These are phyloP conservation scores for Lophura nycthemera DNA, from an alignment of 2,113 vertebrate genomes.

Conservation along the genomic window DNA sequence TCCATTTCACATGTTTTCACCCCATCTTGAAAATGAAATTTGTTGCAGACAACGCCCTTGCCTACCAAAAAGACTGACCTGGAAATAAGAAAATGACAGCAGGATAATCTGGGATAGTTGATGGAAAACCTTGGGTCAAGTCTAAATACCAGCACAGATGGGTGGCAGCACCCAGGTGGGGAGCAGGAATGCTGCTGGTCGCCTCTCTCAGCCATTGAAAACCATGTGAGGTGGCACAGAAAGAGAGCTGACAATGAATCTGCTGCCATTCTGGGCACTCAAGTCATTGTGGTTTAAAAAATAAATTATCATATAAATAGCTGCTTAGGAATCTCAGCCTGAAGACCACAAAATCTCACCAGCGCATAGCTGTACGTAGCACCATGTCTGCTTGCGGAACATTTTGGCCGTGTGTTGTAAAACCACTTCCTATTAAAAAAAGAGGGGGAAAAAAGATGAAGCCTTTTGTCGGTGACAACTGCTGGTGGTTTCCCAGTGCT, in stretches of 20 bases:
- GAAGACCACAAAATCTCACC: constrained; percentile 43
- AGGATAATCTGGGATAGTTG: neutral
- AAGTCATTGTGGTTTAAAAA: constrained; percentile 56
- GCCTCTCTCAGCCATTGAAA: neutral
- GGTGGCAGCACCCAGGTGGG: neutral
- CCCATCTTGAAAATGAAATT: neutral
- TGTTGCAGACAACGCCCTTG: neutral
- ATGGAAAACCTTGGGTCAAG: neutral
- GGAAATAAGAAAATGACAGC: neutral
- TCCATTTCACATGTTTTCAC: neutral
- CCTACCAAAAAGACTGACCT: neutral
- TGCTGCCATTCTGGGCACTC: constrained; percentile 17
- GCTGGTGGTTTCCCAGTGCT: constrained; percentile 27
- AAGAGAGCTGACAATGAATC: constrained; percentile 11
- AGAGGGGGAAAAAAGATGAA: constrained; percentile 10
- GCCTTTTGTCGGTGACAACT: constrained; percentile 26
- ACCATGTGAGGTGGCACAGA: constrained; percentile 16
- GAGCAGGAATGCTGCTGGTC: neutral
- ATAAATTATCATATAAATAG: constrained; percentile 65
- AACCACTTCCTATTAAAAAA: constrained; percentile 44
- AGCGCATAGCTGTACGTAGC: neutral
- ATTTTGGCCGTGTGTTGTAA: neutral
- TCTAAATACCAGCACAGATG: neutral
- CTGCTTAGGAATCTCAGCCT: constrained; percentile 41
- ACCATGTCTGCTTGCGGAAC: neutral